phyloP scores from a whole-genome alignment of 2,888 invertebrate genomes.

The Margaritifera margaritifera region DNA sequence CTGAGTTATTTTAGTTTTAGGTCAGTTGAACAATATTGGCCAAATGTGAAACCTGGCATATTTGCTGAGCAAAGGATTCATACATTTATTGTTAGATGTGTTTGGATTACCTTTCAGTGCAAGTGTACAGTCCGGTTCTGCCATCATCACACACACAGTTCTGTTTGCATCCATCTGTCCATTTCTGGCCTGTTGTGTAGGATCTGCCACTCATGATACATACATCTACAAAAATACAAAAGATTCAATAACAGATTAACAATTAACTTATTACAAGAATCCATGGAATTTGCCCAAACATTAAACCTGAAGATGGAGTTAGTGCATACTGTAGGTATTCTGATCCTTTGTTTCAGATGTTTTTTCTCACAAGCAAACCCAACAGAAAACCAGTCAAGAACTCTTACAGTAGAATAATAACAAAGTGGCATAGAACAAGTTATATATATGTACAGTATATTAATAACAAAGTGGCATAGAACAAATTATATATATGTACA shows the following conservation, averaged over 20 bases:
- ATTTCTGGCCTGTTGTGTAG: slow-evolving; percentile 55
- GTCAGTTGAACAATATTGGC: too few species aligned
- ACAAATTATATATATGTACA: too few species aligned
- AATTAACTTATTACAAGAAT: neutral
- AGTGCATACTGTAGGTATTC: neutral
- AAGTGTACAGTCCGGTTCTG: slow-evolving; percentile 49
- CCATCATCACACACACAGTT: slow-evolving; percentile 56
- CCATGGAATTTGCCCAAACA: neutral
- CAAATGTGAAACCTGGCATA: too few species aligned
- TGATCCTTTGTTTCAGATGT: neutral
- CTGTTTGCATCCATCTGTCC: slow-evolving; percentile 55
- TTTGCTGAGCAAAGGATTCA: too few species aligned
- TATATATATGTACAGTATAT: too few species aligned
- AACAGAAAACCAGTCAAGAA: too few species aligned
- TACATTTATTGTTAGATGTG: too few species aligned
- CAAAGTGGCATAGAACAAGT: too few species aligned
- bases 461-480: too few species aligned
- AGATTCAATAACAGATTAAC: neutral
- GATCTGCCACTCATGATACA: slow-evolving; percentile 51
- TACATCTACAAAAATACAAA: slow-evolving; percentile 32
- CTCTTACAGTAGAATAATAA: too few species aligned
- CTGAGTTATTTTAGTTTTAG: too few species aligned
- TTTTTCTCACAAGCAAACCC: too few species aligned
- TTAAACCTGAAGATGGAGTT: neutral
- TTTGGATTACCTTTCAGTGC: slow-evolving; percentile 46